These are phyloP conservation scores for Tetanocera ferruginea DNA, from an alignment of 2,888 invertebrate species.

Conservation along the genomic window DNA sequence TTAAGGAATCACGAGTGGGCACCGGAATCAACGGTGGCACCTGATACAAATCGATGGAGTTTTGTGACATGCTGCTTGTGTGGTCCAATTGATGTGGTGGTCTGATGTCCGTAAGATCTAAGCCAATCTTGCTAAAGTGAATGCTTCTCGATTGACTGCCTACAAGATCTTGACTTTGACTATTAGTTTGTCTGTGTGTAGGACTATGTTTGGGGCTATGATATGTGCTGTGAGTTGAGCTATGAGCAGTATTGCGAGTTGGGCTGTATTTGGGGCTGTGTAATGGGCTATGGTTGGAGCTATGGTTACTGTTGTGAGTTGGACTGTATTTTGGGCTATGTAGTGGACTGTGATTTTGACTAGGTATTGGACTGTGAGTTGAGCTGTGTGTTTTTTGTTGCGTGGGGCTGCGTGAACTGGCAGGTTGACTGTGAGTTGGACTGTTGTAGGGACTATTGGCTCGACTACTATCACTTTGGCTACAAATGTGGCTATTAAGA, in stretches of 20 bases:
- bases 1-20: constrained; percentile 27
- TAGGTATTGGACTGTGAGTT: not conserved
- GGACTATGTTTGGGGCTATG: too few species aligned
- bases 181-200: too few species aligned
- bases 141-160: too few species aligned
- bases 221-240: not conserved
- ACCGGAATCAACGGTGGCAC: constrained; percentile 47
- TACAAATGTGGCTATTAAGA: not conserved
- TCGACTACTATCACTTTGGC: not conserved
- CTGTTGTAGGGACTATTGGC: not conserved
- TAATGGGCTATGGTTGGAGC: not conserved
- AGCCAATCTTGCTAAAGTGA: too few species aligned
- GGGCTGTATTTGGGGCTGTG: not conserved
- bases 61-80: constrained; percentile 17
- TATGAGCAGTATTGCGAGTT: not conserved
- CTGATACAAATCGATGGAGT: constrained; percentile 44
- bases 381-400: not conserved
- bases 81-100: not conserved
- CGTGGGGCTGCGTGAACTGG: not conserved
- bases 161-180: too few species aligned
- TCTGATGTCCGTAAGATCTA: not conserved
- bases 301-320: not conserved
- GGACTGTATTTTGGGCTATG: not conserved
- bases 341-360: not conserved
- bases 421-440: not conserved